Conservation (phyloP, 2,113 vertebrate genomes). For the Hydropotes inermis region DNA sequence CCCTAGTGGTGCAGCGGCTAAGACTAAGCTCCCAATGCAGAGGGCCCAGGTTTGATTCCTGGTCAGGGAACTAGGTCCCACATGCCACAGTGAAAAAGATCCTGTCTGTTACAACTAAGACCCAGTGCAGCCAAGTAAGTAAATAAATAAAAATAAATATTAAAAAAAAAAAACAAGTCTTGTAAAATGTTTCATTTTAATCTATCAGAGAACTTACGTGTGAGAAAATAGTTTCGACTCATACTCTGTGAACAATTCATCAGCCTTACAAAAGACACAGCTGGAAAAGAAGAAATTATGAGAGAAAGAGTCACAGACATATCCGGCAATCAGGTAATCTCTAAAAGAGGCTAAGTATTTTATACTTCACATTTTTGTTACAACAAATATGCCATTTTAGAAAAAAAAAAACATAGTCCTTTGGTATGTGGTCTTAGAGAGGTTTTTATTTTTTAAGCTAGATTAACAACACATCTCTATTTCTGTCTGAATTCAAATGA, state of each 20-base stretch:
- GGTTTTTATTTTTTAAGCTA: neutral
- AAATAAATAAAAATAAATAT: neutral
- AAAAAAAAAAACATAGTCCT: neutral
- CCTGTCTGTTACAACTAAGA: neutral
- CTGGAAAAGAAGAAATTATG: slow-evolving; percentile 81
- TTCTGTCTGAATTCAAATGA: slow-evolving; percentile 30
- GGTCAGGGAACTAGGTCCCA: neutral
- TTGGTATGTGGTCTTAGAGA: neutral
- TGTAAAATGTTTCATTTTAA: slow-evolving; percentile 38
- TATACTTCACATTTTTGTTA: slow-evolving; percentile 22
- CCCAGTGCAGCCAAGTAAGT: neutral
- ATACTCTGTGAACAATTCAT: slow-evolving; percentile 97
- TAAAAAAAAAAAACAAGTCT: neutral
- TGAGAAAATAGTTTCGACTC: slow-evolving; percentile 98
- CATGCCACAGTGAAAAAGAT: neutral
- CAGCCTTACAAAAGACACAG: slow-evolving; percentile 98
- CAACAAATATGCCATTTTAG: neutral
- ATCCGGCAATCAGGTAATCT: slow-evolving; percentile 14
- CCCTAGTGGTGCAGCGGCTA: neutral
- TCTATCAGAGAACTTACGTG: slow-evolving; percentile 86
- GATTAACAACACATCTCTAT: neutral
- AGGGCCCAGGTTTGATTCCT: neutral
- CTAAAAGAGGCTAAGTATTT: neutral
- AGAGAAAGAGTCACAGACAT: slow-evolving; percentile 63
- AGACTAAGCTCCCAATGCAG: neutral